Base-by-base conservation (phyloP, 1,140 invertebrate species). In the Venustaconcha ellipsiformis region DNA sequence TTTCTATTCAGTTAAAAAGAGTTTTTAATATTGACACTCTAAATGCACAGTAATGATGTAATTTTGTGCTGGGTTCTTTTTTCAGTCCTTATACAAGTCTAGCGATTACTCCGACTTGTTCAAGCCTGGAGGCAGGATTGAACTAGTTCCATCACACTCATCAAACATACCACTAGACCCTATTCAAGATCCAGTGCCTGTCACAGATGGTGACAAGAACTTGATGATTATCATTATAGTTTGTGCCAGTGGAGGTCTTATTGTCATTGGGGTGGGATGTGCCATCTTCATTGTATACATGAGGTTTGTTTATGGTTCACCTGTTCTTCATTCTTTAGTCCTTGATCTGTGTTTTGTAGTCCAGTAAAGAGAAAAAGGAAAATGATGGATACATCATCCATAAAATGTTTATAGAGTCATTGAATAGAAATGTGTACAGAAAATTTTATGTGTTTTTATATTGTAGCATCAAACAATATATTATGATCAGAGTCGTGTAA, bases 11-110 rank as follows among this genome's bases (percentile, higher is more conserved):
- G 37, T 48, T 48, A 48, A 48, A 48, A 48, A 48, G 37, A 6
- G 37, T 48, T 48, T 37, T 6, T 6, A 48, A 48, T 48, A 48
- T 6, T 48, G 37, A 6, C 37, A 48, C 11, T 48, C 37, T 6
- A 48, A 48, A 48, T 48, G 37, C 37, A 48, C 37, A 48, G 6
- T 11, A 48, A 48, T 48, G 37, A 48, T 8, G 6, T 48, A 48
- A 48, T 48, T 48, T 48, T 48, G 37, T 37, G 37, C 37, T 8
- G 8, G 0, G 2, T 48, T 57, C 76, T 64, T 73, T 48, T 85
- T 88, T 60, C 87, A 92, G 92, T 95, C 96, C 20, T 90, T 98
- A 18, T 98, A 96, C 87, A 98, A 96, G 0, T 98, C 96, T 63
- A 98, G 96, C 88, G 96, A 96, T 18, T 98, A 97, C 89, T 98